These are phyloP conservation scores for Drosophila kikkawai DNA, from an alignment of 1,140 invertebrate species.

Conservation along the genomic window DNA sequence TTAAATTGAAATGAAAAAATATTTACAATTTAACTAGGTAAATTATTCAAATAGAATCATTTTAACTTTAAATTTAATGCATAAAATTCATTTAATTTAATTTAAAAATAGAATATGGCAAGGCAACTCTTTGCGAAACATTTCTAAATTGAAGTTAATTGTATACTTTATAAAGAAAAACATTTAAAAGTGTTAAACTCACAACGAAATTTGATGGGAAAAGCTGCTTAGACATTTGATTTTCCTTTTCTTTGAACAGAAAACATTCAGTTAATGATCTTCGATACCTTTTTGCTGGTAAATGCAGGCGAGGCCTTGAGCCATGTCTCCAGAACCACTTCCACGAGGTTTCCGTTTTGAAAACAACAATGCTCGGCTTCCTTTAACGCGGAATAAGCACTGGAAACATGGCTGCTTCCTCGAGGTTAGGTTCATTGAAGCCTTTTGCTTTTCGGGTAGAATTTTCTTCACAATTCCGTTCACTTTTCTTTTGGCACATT, in stretches of 20 bases:
- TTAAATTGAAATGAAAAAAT: background rate
- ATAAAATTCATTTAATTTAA: too few relatives aligned
- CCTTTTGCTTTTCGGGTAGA: conserved; percentile 21
- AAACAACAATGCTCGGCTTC: background rate
- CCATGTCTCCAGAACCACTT: conserved; percentile 2
- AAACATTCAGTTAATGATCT: background rate
- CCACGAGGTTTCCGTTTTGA: background rate
- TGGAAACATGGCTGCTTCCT: conserved; percentile 4
- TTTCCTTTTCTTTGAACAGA: background rate
- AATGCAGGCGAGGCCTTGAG: background rate
- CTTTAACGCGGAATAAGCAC: background rate
- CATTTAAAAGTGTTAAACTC: background rate
- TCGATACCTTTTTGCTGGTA: background rate
- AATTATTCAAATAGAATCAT: background rate
- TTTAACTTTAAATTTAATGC: too few relatives aligned
- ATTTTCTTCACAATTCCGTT: conserved; percentile 24
- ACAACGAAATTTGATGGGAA: background rate
- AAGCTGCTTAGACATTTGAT: background rate
- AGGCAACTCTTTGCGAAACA: background rate
- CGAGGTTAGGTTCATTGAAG: conserved; percentile 2
- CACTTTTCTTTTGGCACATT: conserved; percentile 40
- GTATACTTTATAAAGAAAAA: background rate
- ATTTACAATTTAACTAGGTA: background rate
- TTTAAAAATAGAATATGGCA: background rate
- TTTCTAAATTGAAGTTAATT: background rate